Percentiles rank a stretch among this genome's conserved stretches.
Evolutionary conservation across 1,140 invertebrate species (phyloP).

Genomic region (Leucophenga varia): DNA sequence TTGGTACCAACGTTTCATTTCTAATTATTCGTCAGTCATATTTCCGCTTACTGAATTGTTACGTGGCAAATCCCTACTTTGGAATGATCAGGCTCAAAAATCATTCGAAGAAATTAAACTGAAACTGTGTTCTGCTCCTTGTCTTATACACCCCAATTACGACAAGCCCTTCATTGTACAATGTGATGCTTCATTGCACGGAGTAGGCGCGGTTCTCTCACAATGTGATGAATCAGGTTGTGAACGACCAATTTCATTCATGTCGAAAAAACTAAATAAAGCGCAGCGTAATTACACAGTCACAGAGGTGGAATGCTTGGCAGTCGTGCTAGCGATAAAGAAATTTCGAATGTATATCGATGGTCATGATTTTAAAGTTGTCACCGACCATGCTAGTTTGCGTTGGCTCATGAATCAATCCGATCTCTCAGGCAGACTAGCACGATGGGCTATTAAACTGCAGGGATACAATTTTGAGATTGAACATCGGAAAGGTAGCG

Average conservation of each 20-base stretch:
- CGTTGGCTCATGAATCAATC: constrained; percentile 19
- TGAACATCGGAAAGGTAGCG: constrained; percentile 48
- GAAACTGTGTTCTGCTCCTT: constrained; percentile 35
- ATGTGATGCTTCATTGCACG: constrained; percentile 46
- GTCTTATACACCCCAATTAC: constrained; percentile 48
- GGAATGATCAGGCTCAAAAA: constrained; percentile 24
- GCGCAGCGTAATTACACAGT: constrained; percentile 8
- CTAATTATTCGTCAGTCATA: constrained; percentile 53
- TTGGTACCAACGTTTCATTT: constrained; percentile 57
- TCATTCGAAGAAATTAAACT: constrained; percentile 42
- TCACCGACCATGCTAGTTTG: constrained; percentile 7
- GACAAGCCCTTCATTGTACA: constrained; percentile 40
- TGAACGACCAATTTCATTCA: constrained; percentile 33
- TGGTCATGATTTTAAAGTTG: constrained; percentile 5
- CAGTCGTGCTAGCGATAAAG: not conserved
- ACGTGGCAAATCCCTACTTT: not conserved
- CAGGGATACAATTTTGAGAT: constrained; percentile 38
- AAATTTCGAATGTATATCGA: constrained; percentile 14
- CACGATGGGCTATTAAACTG: constrained; percentile 38
- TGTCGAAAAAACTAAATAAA: constrained; percentile 6
- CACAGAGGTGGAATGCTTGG: constrained; percentile 8
- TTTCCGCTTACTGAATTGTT: constrained; percentile 25
- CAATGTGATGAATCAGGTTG: constrained; percentile 28
- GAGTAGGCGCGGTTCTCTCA: constrained; percentile 42
- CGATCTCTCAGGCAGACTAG: constrained; percentile 32